Percentiles rank a stretch among this genome's conserved stretches.
Conservation (phyloP, 1,140 invertebrate species). For the Eriocheir sinensis region DNA sequence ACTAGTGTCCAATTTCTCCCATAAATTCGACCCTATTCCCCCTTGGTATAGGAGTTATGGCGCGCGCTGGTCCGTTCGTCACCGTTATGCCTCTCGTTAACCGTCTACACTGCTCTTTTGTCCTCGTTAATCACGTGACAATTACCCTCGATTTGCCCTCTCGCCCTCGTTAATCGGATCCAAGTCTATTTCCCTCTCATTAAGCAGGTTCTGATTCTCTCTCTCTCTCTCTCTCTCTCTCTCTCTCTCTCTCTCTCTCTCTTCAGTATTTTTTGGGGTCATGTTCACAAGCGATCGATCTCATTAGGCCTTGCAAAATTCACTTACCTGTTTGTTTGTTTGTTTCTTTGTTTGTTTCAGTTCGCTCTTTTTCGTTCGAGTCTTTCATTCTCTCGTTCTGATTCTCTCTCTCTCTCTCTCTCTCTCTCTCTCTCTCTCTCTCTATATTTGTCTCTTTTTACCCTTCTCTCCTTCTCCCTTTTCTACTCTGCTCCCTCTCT, state of each 20-base stretch:
- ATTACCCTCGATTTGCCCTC: neutral
- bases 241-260: too few species aligned
- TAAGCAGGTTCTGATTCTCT: neutral
- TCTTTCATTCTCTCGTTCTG: neutral
- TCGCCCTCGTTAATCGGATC: neutral
- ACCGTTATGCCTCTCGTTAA: too few species aligned
- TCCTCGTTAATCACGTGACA: too few species aligned
- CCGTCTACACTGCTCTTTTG: too few species aligned
- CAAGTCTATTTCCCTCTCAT: neutral
- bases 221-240: too few species aligned
- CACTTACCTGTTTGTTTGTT: conserved; percentile 19
- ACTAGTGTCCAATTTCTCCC: neutral
- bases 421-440: neutral
- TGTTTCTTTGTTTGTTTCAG: neutral
- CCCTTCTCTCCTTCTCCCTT: neutral
- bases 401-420: neutral
- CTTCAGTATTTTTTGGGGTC: too few species aligned
- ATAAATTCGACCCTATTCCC: neutral
- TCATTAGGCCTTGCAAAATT: too few species aligned
- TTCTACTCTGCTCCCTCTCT: neutral
- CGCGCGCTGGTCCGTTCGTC: too few species aligned
- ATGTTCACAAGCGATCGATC: too few species aligned
- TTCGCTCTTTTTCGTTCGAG: neutral
- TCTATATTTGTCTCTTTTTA: neutral
- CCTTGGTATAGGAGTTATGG: too few species aligned